These are phyloP conservation scores for Rafetus swinhoei DNA, from an alignment of 2,113 vertebrate genomes.

Conservation along the genomic window DNA sequence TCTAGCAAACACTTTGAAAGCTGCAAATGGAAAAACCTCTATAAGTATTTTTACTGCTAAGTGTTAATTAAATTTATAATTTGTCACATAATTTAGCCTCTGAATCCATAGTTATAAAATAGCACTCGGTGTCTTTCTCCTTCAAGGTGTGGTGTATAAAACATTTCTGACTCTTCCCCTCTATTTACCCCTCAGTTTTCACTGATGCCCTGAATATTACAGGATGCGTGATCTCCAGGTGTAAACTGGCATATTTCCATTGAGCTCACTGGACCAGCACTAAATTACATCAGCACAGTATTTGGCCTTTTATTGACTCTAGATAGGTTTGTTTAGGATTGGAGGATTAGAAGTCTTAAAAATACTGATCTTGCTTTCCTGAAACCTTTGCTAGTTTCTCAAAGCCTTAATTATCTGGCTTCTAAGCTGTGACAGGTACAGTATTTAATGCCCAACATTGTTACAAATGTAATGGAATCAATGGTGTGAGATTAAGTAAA, in stretches of 20 bases:
- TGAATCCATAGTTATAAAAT: not conserved
- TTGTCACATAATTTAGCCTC: not conserved
- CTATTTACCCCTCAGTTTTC: not conserved
- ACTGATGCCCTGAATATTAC: not conserved
- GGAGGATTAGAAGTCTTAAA: not conserved
- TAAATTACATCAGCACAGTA: not conserved
- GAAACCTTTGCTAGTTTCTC: not conserved
- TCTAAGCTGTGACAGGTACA: not conserved
- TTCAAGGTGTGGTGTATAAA: not conserved
- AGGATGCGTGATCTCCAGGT: not conserved
- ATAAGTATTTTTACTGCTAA: not conserved
- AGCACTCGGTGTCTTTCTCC: not conserved
- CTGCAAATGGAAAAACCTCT: not conserved
- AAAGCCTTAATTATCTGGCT: conserved; percentile 18
- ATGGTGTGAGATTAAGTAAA: conserved; percentile 48
- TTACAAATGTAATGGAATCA: conserved; percentile 23
- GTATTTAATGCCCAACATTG: not conserved
- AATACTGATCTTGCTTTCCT: not conserved
- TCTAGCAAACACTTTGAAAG: not conserved
- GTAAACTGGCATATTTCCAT: not conserved
- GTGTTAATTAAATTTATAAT: not conserved
- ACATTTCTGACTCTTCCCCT: not conserved
- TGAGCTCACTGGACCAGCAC: not conserved
- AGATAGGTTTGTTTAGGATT: not conserved
- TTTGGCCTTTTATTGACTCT: not conserved